Evolutionary conservation across 2,888 invertebrate species (phyloP).

Genomic region (Rhodophaea formosa): DNA sequence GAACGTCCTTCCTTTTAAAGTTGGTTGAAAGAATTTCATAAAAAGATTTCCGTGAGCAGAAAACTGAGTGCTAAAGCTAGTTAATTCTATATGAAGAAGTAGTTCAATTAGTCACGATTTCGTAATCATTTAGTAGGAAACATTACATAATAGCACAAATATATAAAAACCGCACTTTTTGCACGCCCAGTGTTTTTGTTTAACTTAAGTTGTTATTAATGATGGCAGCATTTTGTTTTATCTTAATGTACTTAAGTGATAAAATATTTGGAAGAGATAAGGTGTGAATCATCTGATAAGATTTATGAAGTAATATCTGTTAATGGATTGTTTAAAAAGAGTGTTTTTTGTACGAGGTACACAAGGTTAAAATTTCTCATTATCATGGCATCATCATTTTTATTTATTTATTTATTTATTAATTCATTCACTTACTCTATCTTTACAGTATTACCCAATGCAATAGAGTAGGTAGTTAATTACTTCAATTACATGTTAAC

Average conservation of each 20-base stretch:
- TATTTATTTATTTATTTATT: too few species aligned
- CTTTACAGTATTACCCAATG: too few species aligned
- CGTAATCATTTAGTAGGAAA: slow-evolving; percentile 41
- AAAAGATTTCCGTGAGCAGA: background rate
- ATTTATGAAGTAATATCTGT: background rate
- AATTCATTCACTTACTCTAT: too few species aligned
- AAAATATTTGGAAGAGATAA: background rate
- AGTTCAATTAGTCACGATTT: slow-evolving; percentile 38
- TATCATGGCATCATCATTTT: too few species aligned
- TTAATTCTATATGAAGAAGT: background rate
- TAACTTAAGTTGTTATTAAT: slow-evolving; percentile 7
- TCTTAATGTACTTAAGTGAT: background rate
- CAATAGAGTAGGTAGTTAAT: too few species aligned
- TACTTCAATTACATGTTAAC: too few species aligned
- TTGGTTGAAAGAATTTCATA: too few species aligned
- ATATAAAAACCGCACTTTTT: slow-evolving; percentile 10
- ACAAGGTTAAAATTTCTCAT: too few species aligned
- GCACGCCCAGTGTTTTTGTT: slow-evolving; percentile 28
- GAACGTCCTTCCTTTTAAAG: too few species aligned
- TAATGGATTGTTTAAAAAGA: too few species aligned
- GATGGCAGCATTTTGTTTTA: background rate
- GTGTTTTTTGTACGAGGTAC: too few species aligned
- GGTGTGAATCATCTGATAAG: background rate
- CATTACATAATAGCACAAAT: slow-evolving; percentile 29
- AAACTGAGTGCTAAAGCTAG: background rate